phyloP scores from a whole-genome alignment of 1,140 invertebrate genomes.

The Formica exsecta region DNA sequence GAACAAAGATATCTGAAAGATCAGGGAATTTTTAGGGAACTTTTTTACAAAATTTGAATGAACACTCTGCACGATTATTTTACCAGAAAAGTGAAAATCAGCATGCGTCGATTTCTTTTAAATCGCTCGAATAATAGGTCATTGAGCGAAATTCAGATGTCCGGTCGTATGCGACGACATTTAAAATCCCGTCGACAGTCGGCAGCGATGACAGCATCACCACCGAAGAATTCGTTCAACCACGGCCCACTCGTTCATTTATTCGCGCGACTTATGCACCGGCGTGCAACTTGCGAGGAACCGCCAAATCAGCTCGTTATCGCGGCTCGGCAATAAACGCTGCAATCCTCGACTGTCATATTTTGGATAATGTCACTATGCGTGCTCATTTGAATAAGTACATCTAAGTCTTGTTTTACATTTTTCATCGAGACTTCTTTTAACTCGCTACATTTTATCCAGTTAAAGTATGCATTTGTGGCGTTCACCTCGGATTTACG shows the following conservation, averaged over 20 bases:
- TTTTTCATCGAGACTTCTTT: slow-evolving; percentile 5
- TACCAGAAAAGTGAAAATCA: neutral
- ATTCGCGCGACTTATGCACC: slow-evolving; percentile 48
- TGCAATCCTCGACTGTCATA: neutral
- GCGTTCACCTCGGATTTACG: slow-evolving; percentile 32
- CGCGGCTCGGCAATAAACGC: slow-evolving; percentile 55
- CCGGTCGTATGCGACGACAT: slow-evolving; percentile 41
- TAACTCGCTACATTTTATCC: slow-evolving; percentile 11
- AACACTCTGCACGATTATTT: neutral
- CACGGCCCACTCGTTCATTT: slow-evolving; percentile 67
- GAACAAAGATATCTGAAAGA: too few species aligned
- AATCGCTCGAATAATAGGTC: neutral
- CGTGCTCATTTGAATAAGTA: too few species aligned
- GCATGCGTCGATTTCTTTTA: neutral
- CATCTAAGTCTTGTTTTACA: neutral
- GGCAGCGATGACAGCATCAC: slow-evolving; percentile 55
- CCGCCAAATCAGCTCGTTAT: slow-evolving; percentile 64
- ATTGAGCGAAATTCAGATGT: slow-evolving; percentile 46
- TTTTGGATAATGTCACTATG: slow-evolving; percentile 5
- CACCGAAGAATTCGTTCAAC: slow-evolving; percentile 68
- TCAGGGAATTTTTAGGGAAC: too few species aligned
- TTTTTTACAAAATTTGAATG: too few species aligned
- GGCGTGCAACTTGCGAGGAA: slow-evolving; percentile 36
- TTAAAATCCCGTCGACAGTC: slow-evolving; percentile 58
- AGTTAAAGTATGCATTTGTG: slow-evolving; percentile 21